Evolutionary conservation across 2,113 vertebrate species (phyloP).

Genomic region (Siphamia tubifer): DNA sequence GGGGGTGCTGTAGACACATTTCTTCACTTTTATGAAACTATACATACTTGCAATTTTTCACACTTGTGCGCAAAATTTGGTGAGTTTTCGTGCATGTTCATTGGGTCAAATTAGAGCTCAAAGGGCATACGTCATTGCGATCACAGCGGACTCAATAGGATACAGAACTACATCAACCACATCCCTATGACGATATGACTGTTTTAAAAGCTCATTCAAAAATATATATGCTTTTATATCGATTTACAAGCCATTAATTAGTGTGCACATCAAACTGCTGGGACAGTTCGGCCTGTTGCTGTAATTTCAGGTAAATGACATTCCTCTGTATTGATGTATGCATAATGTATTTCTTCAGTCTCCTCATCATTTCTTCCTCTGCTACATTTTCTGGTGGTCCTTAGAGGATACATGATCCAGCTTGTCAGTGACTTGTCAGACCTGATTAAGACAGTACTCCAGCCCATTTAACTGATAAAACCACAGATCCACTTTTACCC

Average conservation of each 20-base stretch:
- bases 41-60: too few species aligned
- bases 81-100: too few species aligned
- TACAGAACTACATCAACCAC: background rate
- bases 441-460: conserved; percentile 24
- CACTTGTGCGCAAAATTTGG: too few species aligned
- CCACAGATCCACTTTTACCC: background rate
- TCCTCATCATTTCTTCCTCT: conserved; percentile 2
- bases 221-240: background rate
- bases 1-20: too few species aligned
- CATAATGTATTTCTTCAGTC: conserved; percentile 21
- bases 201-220: too few species aligned
- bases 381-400: background rate
- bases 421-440: conserved; percentile 21
- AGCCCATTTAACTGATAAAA: conserved; percentile 9
- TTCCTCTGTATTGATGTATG: conserved; percentile 21
- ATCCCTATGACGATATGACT: too few species aligned
- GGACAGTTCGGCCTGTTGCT: conserved; percentile 7
- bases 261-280: background rate
- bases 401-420: conserved; percentile 16
- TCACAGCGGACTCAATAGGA: too few species aligned
- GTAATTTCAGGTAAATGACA: background rate
- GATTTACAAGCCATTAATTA: conserved; percentile 9
- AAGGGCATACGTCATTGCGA: too few species aligned
- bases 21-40: too few species aligned
- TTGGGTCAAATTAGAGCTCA: too few species aligned